phyloP scores from a whole-genome alignment of 2,113 vertebrate species.

The Coryphaenoides rupestris region DNA sequence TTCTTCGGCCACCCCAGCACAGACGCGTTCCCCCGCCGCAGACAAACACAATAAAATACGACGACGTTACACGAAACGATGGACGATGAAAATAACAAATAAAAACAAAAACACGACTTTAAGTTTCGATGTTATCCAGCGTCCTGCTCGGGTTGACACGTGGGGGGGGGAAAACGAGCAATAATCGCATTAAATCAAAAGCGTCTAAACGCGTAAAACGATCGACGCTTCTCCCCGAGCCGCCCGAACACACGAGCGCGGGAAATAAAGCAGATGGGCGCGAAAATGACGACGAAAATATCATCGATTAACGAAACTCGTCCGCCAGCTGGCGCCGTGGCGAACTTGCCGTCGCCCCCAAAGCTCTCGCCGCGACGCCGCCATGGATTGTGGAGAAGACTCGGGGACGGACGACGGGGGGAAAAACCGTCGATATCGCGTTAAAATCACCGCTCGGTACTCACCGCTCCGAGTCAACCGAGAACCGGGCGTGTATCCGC shows the following conservation, averaged over 20 bases:
- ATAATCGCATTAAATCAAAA: slow-evolving; percentile 31
- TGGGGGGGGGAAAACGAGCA: slow-evolving; percentile 14
- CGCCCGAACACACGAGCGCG: too few species aligned
- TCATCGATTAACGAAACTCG: too few species aligned
- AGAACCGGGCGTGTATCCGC: slow-evolving; percentile 10
- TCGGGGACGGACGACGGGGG: slow-evolving; percentile 63
- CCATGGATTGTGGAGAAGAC: slow-evolving; percentile 73
- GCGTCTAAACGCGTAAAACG: not conserved
- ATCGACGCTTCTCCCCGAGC: not conserved
- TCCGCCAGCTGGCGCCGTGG: slow-evolving; percentile 40
- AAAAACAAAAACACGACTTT: too few species aligned
- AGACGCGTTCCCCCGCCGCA: not conserved
- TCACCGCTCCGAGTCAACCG: slow-evolving; percentile 58
- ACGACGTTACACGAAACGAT: not conserved
- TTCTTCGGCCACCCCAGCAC: slow-evolving; percentile 2
- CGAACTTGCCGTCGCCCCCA: slow-evolving; percentile 56
- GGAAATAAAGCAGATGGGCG: too few species aligned
- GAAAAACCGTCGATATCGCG: slow-evolving; percentile 54
- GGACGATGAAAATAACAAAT: too few species aligned
- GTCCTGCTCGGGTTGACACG: slow-evolving; percentile 10
- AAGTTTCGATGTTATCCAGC: too few species aligned
- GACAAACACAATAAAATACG: too few species aligned
- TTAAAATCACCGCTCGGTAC: slow-evolving; percentile 37
- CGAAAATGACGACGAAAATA: too few species aligned
- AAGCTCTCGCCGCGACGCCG: slow-evolving; percentile 71